Conservation (phyloP, 2,888 invertebrate genomes). For the Ypsolopha sequella region DNA sequence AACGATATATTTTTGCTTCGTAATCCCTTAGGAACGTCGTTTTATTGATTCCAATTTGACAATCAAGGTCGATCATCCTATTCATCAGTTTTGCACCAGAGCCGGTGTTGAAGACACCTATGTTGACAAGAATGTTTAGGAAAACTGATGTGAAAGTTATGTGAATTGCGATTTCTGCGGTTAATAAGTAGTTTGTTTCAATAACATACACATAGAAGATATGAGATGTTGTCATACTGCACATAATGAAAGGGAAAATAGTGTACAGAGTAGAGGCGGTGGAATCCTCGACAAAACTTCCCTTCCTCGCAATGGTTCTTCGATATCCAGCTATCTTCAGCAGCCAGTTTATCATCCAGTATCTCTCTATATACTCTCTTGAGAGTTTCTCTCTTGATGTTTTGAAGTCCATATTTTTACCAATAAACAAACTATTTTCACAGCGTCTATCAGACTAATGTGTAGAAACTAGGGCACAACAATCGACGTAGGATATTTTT, state of each 20-base stretch:
- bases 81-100: conserved; percentile 22
- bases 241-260: background rate
- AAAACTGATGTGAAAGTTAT: background rate
- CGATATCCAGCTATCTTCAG: conserved; percentile 26
- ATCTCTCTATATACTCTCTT: conserved; percentile 21
- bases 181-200: background rate
- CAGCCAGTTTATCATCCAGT: conserved; percentile 16
- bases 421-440: too few relatives aligned
- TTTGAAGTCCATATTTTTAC: background rate
- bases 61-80: conserved; percentile 31
- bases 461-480: too few relatives aligned
- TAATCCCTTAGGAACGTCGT: conserved; percentile 38
- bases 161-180: background rate
- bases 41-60: conserved; percentile 30
- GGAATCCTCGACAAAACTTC: conserved; percentile 8
- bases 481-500: too few relatives aligned
- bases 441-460: too few relatives aligned
- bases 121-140: conserved; percentile 16
- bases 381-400: conserved; percentile 5
- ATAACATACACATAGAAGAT: background rate
- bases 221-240: background rate
- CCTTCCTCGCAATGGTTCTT: conserved; percentile 29
- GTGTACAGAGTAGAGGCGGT: background rate
- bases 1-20: conserved; percentile 14
- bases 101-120: conserved; percentile 24